Evolutionary conservation across 2,113 vertebrate species (phyloP).

Genomic region (Cryptoleucopteryx plumbea): DNA sequence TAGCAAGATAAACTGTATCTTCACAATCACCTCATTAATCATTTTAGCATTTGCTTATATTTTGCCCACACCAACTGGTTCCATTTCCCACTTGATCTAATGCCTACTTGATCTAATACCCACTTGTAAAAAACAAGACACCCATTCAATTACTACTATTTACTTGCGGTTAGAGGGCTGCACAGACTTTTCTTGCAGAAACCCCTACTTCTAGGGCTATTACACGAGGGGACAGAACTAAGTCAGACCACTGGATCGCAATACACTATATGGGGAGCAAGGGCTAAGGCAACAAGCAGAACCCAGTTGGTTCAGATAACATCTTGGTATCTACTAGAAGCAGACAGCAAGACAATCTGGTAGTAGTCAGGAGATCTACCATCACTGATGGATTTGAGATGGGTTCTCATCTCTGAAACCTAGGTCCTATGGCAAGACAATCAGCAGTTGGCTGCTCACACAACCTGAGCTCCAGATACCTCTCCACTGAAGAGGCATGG

Average conservation of each 20-base stretch:
- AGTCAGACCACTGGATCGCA: not conserved
- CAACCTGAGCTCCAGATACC: not conserved
- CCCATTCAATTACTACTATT: not conserved
- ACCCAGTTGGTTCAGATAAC: not conserved
- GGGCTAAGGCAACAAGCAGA: not conserved
- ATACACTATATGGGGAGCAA: accelerated
- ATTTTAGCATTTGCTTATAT: not conserved
- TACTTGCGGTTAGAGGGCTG: not conserved
- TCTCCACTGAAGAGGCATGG: not conserved
- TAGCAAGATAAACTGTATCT: not conserved
- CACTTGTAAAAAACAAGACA: not conserved
- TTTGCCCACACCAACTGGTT: not conserved
- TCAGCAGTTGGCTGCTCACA: not conserved
- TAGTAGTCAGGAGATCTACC: not conserved
- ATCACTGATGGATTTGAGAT: not conserved
- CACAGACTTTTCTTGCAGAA: not conserved
- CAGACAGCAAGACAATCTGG: not conserved
- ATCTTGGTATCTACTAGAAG: not conserved
- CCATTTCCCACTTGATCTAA: not conserved
- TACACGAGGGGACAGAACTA: accelerated
- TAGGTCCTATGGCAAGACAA: accelerated
- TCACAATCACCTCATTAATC: not conserved
- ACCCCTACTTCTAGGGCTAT: not conserved
- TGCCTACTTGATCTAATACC: not conserved
- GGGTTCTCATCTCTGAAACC: not conserved